These are phyloP conservation scores for Bombus cullumanus DNA, from an alignment of 1,140 invertebrate genomes.

Conservation along the genomic window DNA sequence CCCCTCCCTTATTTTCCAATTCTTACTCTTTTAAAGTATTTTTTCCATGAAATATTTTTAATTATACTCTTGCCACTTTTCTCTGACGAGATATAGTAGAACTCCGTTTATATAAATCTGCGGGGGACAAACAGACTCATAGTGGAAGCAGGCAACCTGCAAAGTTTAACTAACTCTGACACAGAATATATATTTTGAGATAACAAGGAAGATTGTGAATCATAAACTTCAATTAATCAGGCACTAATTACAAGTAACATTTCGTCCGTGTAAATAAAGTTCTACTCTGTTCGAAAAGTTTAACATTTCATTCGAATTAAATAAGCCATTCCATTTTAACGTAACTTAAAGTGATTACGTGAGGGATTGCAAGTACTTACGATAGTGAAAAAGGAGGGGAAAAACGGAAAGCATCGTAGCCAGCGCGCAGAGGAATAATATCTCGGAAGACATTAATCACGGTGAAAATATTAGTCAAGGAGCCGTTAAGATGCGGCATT, in stretches of 20 bases:
- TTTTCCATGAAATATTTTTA: background rate
- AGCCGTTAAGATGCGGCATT: slow-evolving; percentile 46
- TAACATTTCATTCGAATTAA: background rate
- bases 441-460: slow-evolving; percentile 44
- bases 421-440: slow-evolving; percentile 25
- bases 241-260: no score
- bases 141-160: no score
- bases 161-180: no score
- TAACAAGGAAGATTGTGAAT: no score
- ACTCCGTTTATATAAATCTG: no score
- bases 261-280: no score
- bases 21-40: background rate
- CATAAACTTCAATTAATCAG: no score
- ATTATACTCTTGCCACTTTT: background rate
- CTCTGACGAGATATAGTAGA: no score
- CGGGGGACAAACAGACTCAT: no score
- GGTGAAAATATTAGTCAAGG: slow-evolving; percentile 47
- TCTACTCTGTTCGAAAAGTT: background rate
- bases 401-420: background rate
- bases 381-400: background rate
- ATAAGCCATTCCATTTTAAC: background rate
- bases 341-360: background rate
- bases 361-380: background rate
- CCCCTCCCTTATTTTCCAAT: background rate
- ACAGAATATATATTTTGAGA: no score